Conservation (phyloP, 35 echinoderm and acorn worm species). For the Eucidaris tribuloides region DNA sequence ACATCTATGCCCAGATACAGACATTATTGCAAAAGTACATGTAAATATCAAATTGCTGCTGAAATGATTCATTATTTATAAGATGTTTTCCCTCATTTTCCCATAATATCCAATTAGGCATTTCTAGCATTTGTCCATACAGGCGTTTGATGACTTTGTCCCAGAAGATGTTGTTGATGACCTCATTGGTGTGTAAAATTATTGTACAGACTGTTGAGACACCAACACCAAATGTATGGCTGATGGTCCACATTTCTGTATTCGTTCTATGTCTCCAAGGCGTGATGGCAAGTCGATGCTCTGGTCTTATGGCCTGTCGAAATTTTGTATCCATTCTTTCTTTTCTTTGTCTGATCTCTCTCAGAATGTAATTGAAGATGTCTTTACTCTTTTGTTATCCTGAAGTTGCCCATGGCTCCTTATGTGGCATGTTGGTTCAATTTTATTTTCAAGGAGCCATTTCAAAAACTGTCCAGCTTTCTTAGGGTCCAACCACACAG, state of each 20-base stretch:
- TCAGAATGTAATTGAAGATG: constrained; percentile 9
- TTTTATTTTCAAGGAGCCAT: too few relatives aligned
- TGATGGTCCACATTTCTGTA: constrained; percentile 22
- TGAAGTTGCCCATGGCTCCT: too few relatives aligned
- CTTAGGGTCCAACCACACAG: too few relatives aligned
- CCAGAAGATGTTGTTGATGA: not conserved
- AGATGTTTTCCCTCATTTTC: too few relatives aligned
- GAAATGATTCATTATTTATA: too few relatives aligned
- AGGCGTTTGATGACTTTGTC: not conserved
- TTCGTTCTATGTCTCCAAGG: constrained; percentile 43
- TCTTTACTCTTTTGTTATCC: constrained; percentile 44
- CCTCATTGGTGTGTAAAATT: not conserved
- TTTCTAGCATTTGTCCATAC: not conserved
- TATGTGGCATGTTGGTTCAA: too few relatives aligned
- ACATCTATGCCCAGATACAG: too few relatives aligned
- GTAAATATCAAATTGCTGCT: too few relatives aligned
- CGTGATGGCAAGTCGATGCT: constrained; percentile 49
- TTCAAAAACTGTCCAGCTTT: too few relatives aligned
- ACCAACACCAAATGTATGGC: constrained; percentile 46
- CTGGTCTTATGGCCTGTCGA: constrained; percentile 28
- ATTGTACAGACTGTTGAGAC: constrained; percentile 32
- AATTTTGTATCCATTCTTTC: constrained; percentile 29
- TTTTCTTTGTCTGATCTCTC: not conserved
- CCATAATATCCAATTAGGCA: not conserved
- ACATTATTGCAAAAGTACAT: too few relatives aligned